A percentile compares a stretch with the other conserved stretches of the same genome.
Evolutionary conservation across 2,113 vertebrate species (phyloP).

Genomic region (Stigmatopora nigra): DNA sequence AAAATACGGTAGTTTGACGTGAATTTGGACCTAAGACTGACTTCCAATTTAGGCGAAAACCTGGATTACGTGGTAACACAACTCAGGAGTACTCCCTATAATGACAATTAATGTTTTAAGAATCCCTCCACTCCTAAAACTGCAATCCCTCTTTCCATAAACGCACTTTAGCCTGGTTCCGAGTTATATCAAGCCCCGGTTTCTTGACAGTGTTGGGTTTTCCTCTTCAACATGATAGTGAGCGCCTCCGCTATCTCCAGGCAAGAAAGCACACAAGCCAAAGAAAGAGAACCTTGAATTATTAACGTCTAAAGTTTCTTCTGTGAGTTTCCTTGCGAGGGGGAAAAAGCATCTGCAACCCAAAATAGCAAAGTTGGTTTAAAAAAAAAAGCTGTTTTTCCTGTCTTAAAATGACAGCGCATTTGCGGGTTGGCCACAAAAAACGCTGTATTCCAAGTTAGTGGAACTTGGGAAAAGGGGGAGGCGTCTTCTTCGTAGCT

Average conservation of each 20-base stretch:
- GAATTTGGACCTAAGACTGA: no score
- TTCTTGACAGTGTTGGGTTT: background rate
- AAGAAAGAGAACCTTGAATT: slow-evolving; percentile 15
- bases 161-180: background rate
- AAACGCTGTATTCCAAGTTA: background rate
- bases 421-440: background rate
- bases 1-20: no score
- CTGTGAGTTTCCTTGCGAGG: background rate
- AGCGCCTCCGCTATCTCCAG: background rate
- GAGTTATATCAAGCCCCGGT: background rate
- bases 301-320: slow-evolving; percentile 10
- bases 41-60: no score
- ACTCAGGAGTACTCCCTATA: background rate
- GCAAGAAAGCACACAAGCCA: slow-evolving; percentile 17
- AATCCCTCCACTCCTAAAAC: background rate
- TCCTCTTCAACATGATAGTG: background rate
- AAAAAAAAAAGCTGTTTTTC: slow-evolving; percentile 38
- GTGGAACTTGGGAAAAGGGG: background rate
- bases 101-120: background rate
- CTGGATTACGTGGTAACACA: no score
- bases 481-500: background rate
- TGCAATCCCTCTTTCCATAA: background rate
- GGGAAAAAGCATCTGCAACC: slow-evolving; percentile 20
- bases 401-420: slow-evolving; percentile 33
- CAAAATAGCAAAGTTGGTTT: slow-evolving; percentile 28